These are phyloP conservation scores for Copidosoma floridanum DNA, from an alignment of 1,140 invertebrate species.

Conservation along the genomic window DNA sequence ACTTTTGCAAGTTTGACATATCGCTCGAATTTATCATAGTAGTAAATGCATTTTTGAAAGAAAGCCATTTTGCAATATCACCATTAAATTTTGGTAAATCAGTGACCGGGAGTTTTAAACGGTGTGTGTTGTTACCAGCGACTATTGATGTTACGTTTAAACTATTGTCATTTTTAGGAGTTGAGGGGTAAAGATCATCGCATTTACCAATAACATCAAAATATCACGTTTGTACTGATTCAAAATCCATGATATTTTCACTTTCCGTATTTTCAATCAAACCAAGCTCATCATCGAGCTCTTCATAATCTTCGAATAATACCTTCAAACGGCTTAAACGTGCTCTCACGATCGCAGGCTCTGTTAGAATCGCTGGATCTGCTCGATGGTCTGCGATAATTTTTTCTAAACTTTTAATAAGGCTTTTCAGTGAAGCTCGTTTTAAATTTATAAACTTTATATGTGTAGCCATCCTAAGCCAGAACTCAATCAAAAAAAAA, in stretches of 20 bases:
- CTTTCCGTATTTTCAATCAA: not conserved
- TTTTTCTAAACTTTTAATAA: not conserved
- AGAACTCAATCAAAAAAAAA: too few relatives aligned
- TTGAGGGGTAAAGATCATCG: not conserved
- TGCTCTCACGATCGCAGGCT: not conserved
- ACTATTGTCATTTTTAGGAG: not conserved
- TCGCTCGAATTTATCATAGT: not conserved
- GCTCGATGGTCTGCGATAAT: not conserved
- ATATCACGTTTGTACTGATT: not conserved
- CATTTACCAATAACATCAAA: not conserved
- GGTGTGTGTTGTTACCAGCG: not conserved
- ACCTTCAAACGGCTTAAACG: not conserved
- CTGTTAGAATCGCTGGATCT: not conserved
- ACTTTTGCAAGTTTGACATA: not conserved
- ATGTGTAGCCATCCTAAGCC: not conserved
- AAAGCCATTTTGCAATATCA: too few relatives aligned
- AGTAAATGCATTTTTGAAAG: not conserved
- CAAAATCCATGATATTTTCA: not conserved
- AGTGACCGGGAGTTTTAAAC: too few relatives aligned
- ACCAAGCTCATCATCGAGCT: not conserved
- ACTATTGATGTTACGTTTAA: not conserved
- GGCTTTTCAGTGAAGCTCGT: not conserved
- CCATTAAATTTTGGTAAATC: not conserved
- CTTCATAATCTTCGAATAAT: not conserved
- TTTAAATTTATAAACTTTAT: not conserved